These are phyloP conservation scores for Drosophila quasianomalipes DNA, from an alignment of 2,888 invertebrate species.

Conservation along the genomic window DNA sequence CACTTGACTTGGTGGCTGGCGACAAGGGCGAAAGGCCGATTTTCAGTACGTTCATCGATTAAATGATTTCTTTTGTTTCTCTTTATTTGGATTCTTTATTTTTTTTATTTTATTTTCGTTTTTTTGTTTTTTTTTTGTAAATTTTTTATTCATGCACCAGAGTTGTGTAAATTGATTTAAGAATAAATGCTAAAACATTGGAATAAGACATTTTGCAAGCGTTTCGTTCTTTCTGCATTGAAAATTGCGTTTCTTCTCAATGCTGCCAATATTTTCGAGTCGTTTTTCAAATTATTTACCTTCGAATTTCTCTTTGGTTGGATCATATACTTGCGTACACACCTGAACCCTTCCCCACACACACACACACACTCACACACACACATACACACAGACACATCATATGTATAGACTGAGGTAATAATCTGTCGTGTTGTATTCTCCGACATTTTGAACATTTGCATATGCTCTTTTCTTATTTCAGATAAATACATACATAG, in stretches of 20 bases:
- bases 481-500: constrained; percentile 1
- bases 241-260: constrained; percentile 10
- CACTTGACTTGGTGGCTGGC: background rate
- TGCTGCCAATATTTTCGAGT: constrained; percentile 11
- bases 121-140: background rate
- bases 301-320: background rate
- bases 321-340: background rate
- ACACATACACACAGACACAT: background rate
- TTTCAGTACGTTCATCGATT: constrained; percentile 15
- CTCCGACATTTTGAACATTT: background rate
- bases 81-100: background rate
- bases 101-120: background rate
- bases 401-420: constrained; percentile 25
- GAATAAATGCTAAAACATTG: constrained; percentile 14
- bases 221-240: background rate
- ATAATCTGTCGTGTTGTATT: constrained; percentile 8
- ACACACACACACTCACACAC: background rate
- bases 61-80: background rate
- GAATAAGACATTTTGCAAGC: constrained; percentile 1
- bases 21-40: background rate
- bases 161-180: constrained; percentile 21
- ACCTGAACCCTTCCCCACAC: background rate
- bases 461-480: background rate
- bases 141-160: background rate
- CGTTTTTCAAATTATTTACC: background rate